Percentiles rank a stretch among this genome's conserved stretches.
Conservation (phyloP, 1,140 invertebrate species). For the Doryteuthis pealeii region DNA sequence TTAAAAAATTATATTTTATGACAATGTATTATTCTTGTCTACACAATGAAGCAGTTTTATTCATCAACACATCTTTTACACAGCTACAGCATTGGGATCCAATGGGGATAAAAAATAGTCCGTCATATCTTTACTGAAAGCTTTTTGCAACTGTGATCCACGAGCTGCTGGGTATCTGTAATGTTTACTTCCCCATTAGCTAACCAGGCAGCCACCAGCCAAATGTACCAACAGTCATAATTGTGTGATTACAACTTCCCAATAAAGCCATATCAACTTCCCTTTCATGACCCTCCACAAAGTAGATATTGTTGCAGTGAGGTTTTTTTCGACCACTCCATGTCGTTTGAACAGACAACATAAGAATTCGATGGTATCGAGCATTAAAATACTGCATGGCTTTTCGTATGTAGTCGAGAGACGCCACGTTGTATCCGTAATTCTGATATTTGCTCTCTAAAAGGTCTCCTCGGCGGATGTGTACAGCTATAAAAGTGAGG, state of each 20-base stretch:
- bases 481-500: slow-evolving; percentile 25
- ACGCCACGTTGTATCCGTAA: slow-evolving; percentile 26
- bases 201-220: slow-evolving; percentile 49
- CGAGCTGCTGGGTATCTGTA: slow-evolving; percentile 35
- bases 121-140: slow-evolving; percentile 26
- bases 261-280: slow-evolving; percentile 43
- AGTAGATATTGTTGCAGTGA: slow-evolving; percentile 21
- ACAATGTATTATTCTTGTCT: too few relatives aligned
- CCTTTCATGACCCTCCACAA: slow-evolving; percentile 13
- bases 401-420: slow-evolving; percentile 28
- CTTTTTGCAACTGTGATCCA: slow-evolving; percentile 19
- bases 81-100: slow-evolving; percentile 23
- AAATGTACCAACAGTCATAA: slow-evolving; percentile 46
- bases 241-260: slow-evolving; percentile 39
- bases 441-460: neutral
- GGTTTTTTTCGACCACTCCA: slow-evolving; percentile 22
- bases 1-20: too few relatives aligned
- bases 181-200: slow-evolving; percentile 38
- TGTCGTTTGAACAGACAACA: slow-evolving; percentile 28
- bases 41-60: too few relatives aligned
- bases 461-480: slow-evolving; percentile 33
- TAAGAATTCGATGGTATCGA: slow-evolving; percentile 28
- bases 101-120: slow-evolving; percentile 31
- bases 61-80: neutral
- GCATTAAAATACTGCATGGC: slow-evolving; percentile 29